Conservation (phyloP, 2,888 invertebrate genomes). For the Watsonalla cultraria region DNA sequence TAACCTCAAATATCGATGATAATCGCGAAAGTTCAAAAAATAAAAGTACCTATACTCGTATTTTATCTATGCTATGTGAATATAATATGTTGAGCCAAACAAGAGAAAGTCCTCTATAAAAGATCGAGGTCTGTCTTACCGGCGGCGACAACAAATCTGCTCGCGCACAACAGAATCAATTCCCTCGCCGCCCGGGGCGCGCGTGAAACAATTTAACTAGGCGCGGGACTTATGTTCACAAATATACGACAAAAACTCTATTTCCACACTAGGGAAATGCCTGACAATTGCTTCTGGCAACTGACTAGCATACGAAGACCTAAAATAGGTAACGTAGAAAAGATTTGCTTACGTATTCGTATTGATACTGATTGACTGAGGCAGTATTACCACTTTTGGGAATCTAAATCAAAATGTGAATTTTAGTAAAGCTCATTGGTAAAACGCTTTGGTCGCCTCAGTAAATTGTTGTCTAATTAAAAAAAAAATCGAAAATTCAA, state of each 20-base stretch:
- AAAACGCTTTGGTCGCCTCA: too few relatives aligned
- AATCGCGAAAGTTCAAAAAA: too few relatives aligned
- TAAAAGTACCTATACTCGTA: too few relatives aligned
- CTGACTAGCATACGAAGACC: constrained; percentile 31
- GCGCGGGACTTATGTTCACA: constrained; percentile 19
- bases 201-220: constrained; percentile 18
- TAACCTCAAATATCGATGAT: too few relatives aligned
- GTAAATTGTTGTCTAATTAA: too few relatives aligned
- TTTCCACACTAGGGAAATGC: constrained; percentile 19
- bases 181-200: constrained; percentile 4
- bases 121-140: not conserved
- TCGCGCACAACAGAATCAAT: constrained; percentile 4
- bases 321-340: not conserved
- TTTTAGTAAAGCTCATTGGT: too few relatives aligned
- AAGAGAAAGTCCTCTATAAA: not conserved
- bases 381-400: too few relatives aligned
- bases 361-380: too few relatives aligned
- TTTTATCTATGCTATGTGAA: too few relatives aligned
- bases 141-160: not conserved
- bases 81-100: too few relatives aligned
- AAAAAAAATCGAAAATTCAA: too few relatives aligned
- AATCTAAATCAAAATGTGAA: too few relatives aligned
- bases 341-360: not conserved
- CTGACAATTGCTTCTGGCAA: constrained; percentile 34
- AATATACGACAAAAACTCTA: constrained; percentile 13